phyloP scores from a whole-genome alignment of 2,888 invertebrate genomes.

The Phaedon cochleariae region DNA sequence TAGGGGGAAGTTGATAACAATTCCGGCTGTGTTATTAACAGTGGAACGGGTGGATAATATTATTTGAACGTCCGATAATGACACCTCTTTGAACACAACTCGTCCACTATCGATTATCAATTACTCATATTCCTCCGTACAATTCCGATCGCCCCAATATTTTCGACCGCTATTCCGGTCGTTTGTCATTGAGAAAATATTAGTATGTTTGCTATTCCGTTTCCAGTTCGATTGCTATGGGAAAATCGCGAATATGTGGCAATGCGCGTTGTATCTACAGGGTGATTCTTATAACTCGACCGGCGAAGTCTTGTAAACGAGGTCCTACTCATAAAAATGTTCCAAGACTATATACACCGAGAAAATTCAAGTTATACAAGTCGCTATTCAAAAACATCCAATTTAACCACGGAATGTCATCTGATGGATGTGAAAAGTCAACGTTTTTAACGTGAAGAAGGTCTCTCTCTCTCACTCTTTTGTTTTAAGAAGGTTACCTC shows the following conservation, averaged over 20 bases:
- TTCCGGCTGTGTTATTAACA: conserved; percentile 32
- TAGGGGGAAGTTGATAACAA: conserved; percentile 1
- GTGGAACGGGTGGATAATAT: conserved; percentile 46
- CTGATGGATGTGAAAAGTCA: no score
- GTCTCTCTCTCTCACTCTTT: no score
- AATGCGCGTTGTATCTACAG: conserved; percentile 16
- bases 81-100: conserved; percentile 54
- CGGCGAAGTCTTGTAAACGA: no score
- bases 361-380: no score
- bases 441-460: no score
- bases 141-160: conserved; percentile 45
- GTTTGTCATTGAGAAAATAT: conserved; percentile 50
- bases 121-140: conserved; percentile 57
- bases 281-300: no score
- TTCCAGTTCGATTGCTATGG: no score
- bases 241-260: not conserved
- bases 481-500: no score
- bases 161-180: conserved; percentile 49
- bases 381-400: no score
- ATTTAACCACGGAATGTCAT: no score
- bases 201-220: not conserved
- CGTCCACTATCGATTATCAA: conserved; percentile 59
- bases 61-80: conserved; percentile 54
- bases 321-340: no score
- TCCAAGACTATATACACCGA: no score